Evolutionary conservation across 2,113 vertebrate species (phyloP), one percentile per base, ranked within the genome.

Genomic region (Phrynosoma blainvillii): DNA sequence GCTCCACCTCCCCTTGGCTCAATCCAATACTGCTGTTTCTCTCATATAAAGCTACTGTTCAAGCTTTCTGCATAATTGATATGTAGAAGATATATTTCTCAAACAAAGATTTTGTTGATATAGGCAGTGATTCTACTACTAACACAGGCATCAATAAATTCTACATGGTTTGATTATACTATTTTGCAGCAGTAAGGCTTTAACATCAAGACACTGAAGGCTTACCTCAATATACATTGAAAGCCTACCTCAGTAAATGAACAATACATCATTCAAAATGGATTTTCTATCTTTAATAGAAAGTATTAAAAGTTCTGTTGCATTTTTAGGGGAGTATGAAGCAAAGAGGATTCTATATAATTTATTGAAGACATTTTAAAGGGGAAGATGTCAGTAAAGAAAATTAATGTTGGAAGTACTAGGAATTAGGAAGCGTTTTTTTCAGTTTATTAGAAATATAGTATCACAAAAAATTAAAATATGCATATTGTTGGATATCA

Each of bases 381-480:
- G 2, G 85, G 47, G 42, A 88, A 2, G 18, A 40, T 21, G 79
- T 20, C 36, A 79, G 79, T 21, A 27, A 89, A 82, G 81, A 94
- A 78, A 90, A 40, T 75, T 36, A 66, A 42, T 66, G 32, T 27
- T 32, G 54, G 25, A 54, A 16, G 12, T 0, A 76, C 87, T 75
- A 70, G 2, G 20, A 78, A 59, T 79, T 75, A 87, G 2, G 25
- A 85, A 27, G 0, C 73, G 87, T 68, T 73, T 79, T 79, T 89
- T 20, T 78, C 76, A 62, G 92, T 89, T 78, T 79, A 1, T 85
- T 87, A 89, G 89, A 77, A 62, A 84, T 79, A 89, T 73, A 21
- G 6, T 36, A 86, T 52, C 52, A 85, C 32, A 86, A 84, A 0
- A 89, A 66, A 36, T 90, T 87, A 73, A 77, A 73, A 68, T 32